Base-by-base conservation (phyloP, 2,888 invertebrate species). In the Leptinotarsa haldemani region DNA sequence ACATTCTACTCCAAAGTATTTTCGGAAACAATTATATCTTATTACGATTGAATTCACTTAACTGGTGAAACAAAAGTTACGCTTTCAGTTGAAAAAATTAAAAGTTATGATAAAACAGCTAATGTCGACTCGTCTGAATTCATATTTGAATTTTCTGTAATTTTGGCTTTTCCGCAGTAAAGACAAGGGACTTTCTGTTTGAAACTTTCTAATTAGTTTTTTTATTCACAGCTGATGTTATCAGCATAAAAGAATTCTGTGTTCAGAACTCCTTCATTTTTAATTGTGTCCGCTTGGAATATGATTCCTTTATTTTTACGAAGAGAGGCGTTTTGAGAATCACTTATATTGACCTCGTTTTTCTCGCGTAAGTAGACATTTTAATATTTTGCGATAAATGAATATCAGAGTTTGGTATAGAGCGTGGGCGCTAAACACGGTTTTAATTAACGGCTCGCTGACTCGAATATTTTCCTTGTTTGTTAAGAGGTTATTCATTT, bases 261-360 rank as follows among this genome's bases (percentile, higher is more conserved):
- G 67, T 53, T 66, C 53, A 66, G 47, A 46, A 69, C 69, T 64
- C 64, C 67, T 74, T 71, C 58, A 69, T 69, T 74, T 74, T 74
- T 71, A 71, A 74, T 69, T 74, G 66, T 69, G 61, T 71, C 74
- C 69, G 48, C 61, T 74, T 63, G 68, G 61, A 65, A 66, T 72
- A 67, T 66, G 22, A 69, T 72, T 71, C 74, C 15, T 71, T 71
- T 71, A 65, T 64, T 69, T 65, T 69, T 58, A 20, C 40, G 63
- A 63, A 64, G 58, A n/a, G 22, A 30, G 20, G n/a, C 18, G 63
- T 58, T 69, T 63, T 25, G 61, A 63, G 69, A 40, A 58, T 47
- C 61, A 52, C 64, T 69, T 58, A 63, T 56, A 52, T 40, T 48
- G 69, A 69, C 69, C 69, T 48, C 61, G 25, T 69, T 69, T 63